Evolutionary conservation across 2,797 vertebrate genomes (phyloP).

Genomic region (Smutsia temminckii): DNA sequence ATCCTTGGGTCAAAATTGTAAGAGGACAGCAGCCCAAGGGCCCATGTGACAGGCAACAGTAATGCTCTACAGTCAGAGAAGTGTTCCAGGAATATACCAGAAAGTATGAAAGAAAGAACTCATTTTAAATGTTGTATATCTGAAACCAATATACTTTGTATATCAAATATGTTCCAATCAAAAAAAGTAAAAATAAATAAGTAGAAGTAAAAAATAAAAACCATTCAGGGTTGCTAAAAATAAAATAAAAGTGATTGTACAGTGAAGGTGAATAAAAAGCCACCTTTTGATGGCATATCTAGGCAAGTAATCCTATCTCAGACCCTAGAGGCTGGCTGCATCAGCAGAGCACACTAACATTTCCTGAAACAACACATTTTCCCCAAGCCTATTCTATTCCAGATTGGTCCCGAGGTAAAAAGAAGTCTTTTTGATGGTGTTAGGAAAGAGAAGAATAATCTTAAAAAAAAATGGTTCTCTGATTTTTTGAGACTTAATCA

Average conservation of each 20-base stretch:
- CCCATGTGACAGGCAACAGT: neutral
- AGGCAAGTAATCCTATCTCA: neutral
- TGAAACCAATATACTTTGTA: too few relatives aligned
- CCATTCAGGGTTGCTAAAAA: too few relatives aligned
- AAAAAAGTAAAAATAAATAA: too few relatives aligned
- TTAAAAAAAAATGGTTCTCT: neutral
- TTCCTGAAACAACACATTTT: neutral
- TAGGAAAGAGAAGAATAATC: neutral
- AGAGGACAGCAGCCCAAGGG: neutral
- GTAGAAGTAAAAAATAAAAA: too few relatives aligned
- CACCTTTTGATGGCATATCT: neutral
- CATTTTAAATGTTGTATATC: neutral
- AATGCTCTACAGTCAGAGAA: neutral
- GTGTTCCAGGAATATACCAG: accelerated
- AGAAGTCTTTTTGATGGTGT: too few relatives aligned
- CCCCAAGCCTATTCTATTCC: too few relatives aligned
- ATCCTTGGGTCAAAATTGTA: neutral
- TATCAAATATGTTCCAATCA: too few relatives aligned
- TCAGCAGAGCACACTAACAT: accelerated
- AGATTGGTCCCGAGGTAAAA: too few relatives aligned
- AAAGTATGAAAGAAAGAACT: neutral
- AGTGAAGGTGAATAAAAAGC: neutral
- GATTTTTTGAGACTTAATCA: neutral
- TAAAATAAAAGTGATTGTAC: neutral
- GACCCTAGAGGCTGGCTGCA: accelerated